These are phyloP conservation scores for Drosophila parthenogenetica DNA, from an alignment of 2,888 invertebrate species.

Conservation along the genomic window DNA sequence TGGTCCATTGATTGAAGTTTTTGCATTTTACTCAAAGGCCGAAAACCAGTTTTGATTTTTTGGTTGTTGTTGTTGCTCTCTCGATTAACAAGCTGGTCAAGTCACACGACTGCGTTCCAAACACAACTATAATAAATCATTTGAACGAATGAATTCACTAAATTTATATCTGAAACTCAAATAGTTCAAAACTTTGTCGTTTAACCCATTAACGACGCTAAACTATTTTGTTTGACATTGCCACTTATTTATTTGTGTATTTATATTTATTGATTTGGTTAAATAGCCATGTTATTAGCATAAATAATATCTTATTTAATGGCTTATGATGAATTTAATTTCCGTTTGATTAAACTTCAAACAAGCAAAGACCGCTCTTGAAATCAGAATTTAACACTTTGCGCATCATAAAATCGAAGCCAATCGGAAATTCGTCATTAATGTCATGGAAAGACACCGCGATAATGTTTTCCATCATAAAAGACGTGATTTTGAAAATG, in stretches of 20 bases:
- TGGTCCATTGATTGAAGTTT: conserved; percentile 2
- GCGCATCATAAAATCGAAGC: conserved; percentile 2
- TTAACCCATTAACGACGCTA: conserved; percentile 45
- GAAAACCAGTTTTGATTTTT: conserved; percentile 51
- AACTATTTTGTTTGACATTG: conserved; percentile 23
- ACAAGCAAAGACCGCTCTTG: conserved; percentile 14
- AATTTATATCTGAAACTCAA: conserved; percentile 25
- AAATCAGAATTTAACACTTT: conserved; percentile 16
- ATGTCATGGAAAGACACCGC: conserved; percentile 14
- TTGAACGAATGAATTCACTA: conserved; percentile 37
- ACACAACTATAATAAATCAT: conserved; percentile 56
- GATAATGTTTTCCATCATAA: conserved; percentile 14
- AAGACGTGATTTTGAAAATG: conserved; percentile 16
- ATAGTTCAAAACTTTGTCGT: conserved; percentile 27
- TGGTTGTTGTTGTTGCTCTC: too few species aligned
- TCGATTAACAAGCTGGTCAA: conserved; percentile 45
- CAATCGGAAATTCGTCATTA: conserved; percentile 9
- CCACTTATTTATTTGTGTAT: conserved; percentile 12
- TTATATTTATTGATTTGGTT: conserved; percentile 35
- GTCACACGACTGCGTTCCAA: conserved; percentile 34
- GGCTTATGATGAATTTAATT: conserved; percentile 6
- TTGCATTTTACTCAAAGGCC: conserved; percentile 35
- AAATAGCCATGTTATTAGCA: conserved; percentile 39
- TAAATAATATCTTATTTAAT: conserved; percentile 20
- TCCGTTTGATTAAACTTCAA: conserved; percentile 6